Conservation (phyloP, 2,113 vertebrate genomes). For the Sorex araneus region DNA sequence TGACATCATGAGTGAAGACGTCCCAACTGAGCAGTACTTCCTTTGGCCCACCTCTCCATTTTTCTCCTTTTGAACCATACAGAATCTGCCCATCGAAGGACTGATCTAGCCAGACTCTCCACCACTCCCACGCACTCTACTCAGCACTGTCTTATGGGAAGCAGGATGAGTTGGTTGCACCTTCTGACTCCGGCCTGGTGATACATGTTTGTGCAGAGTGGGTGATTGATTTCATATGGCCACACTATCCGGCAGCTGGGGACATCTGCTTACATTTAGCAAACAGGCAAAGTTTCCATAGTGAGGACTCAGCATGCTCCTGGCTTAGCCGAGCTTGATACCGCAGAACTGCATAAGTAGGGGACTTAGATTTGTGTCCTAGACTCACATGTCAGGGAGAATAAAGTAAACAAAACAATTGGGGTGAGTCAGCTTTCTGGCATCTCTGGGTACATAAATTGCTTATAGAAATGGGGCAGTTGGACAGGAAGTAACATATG, state of each 20-base stretch:
- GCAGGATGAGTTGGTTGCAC: not conserved
- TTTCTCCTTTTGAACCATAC: conserved; percentile 7
- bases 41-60: not conserved
- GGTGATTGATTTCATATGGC: not conserved
- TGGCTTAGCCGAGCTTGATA: not conserved
- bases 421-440: conserved; percentile 23
- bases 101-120: not conserved
- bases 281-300: conserved; percentile 14
- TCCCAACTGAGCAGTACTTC: not conserved
- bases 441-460: conserved; percentile 21
- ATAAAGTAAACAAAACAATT: conserved; percentile 34
- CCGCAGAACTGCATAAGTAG: not conserved
- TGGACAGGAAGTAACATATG: conserved; percentile 1
- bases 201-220: conserved; percentile 44
- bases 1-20: no score
- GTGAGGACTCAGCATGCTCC: not conserved
- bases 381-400: conserved; percentile 40
- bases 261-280: conserved; percentile 72
- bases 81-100: not conserved
- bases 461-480: conserved; percentile 36
- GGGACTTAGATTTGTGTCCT: not conserved
- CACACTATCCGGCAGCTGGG: conserved; percentile 28
- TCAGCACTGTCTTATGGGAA: conserved; percentile 48
- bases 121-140: not conserved
- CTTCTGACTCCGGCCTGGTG: conserved; percentile 54